phyloP scores from a whole-genome alignment of 2,888 invertebrate species.

The Amblyteles armatorius region DNA sequence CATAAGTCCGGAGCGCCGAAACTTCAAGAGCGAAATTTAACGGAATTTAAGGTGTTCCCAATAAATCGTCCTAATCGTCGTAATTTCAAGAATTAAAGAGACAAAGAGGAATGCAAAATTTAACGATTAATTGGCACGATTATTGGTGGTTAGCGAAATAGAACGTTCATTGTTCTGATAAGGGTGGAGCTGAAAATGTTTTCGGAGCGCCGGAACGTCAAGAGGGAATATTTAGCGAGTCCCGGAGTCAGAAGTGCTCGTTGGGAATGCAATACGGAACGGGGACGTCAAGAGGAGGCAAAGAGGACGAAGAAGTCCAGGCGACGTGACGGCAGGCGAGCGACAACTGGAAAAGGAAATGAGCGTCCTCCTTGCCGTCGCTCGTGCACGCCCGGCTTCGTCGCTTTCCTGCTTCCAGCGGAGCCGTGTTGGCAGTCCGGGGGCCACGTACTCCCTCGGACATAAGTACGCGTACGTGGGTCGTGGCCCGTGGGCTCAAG shows the following conservation, averaged over 20 bases:
- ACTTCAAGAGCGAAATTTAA: too few relatives aligned
- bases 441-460: constrained; percentile 48
- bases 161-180: not conserved
- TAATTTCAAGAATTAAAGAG: too few relatives aligned
- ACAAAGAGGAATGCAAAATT: not conserved
- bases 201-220: constrained; percentile 24
- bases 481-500: constrained; percentile 62
- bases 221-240: constrained; percentile 47
- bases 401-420: constrained; percentile 50
- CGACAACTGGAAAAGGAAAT: constrained; percentile 66
- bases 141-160: not conserved
- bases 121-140: not conserved
- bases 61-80: too few relatives aligned
- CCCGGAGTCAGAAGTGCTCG: constrained; percentile 28
- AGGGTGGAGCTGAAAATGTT: constrained; percentile 8
- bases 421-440: constrained; percentile 32
- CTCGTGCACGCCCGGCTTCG: constrained; percentile 41
- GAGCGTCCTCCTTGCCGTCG: constrained; percentile 39
- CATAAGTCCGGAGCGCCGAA: constrained; percentile 16
- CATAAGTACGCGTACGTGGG: constrained; percentile 64
- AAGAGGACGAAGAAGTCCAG: constrained; percentile 52
- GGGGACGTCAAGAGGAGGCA: constrained; percentile 47
- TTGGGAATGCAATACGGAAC: constrained; percentile 56
- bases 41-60: too few relatives aligned
- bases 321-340: constrained; percentile 66